These are phyloP conservation scores for Cyprinodon diabolis DNA, from an alignment of 2,797 vertebrate genomes.

Conservation along the genomic window DNA sequence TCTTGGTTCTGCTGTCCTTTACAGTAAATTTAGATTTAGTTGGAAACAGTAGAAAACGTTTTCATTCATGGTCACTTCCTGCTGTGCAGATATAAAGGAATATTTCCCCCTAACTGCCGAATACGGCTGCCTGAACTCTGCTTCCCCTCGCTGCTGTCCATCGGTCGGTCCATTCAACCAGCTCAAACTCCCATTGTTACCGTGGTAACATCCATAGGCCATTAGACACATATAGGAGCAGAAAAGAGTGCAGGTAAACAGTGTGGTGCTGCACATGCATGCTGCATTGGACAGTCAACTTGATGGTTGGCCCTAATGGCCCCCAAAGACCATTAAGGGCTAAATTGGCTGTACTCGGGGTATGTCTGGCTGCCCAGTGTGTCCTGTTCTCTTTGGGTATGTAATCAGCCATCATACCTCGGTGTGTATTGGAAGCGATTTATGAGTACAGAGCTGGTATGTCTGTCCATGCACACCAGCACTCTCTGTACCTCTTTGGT, in stretches of 20 bases:
- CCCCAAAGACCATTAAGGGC: conserved; percentile 73
- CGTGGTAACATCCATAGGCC: conserved; percentile 82
- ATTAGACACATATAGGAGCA: conserved; percentile 75
- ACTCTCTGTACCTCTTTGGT: conserved; percentile 33
- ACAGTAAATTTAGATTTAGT: conserved; percentile 39
- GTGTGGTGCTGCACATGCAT: conserved; percentile 45
- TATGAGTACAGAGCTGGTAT: conserved; percentile 33
- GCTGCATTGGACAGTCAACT: conserved; percentile 60
- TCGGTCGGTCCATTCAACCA: conserved; percentile 39
- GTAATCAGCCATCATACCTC: conserved; percentile 61
- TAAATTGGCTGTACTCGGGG: conserved; percentile 80
- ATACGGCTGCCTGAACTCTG: conserved; percentile 61
- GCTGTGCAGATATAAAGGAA: conserved; percentile 57
- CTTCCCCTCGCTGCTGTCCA: conserved; percentile 46
- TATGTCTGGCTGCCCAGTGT: conserved; percentile 67
- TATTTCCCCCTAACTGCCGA: conserved; percentile 34
- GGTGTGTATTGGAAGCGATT: conserved; percentile 38
- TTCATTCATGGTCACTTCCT: conserved; percentile 42
- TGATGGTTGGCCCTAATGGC: conserved; percentile 67
- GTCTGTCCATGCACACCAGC: conserved; percentile 36
- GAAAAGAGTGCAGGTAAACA: conserved; percentile 76
- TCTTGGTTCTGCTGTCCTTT: not conserved
- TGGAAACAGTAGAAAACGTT: conserved; percentile 47
- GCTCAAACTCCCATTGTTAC: conserved; percentile 71
- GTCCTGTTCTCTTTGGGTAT: conserved; percentile 59